Conservation (phyloP, 1,140 invertebrate species). For the Cyphomyrmex costatus region DNA sequence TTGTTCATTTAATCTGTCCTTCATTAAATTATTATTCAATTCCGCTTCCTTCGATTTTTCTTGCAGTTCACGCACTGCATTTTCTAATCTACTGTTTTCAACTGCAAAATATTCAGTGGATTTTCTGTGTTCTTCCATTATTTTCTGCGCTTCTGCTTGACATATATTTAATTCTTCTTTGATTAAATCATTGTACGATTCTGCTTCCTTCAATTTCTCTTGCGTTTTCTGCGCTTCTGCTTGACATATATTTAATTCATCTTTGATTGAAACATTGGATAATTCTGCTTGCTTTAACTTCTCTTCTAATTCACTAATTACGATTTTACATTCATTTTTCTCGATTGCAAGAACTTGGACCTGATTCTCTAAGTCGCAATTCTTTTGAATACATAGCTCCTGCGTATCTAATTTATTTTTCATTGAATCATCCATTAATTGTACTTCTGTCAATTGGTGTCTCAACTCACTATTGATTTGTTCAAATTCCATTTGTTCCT, state of each 20-base stretch:
- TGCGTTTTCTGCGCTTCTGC: too few species aligned
- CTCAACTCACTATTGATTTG: conserved; percentile 44
- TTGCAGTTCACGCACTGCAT: conserved; percentile 21
- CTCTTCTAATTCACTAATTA: background rate
- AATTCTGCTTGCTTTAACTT: conserved; percentile 28
- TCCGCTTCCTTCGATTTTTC: conserved; percentile 17
- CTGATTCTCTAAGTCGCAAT: conserved; percentile 33
- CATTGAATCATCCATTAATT: conserved; percentile 3
- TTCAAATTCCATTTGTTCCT: conserved; percentile 58
- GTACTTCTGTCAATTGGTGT: conserved; percentile 42
- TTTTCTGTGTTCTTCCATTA: conserved; percentile 30
- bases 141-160: conserved; percentile 28
- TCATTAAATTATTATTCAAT: background rate
- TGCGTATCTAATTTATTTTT: conserved; percentile 24
- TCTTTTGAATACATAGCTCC: conserved; percentile 36
- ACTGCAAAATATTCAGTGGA: conserved; percentile 19
- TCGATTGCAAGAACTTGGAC: conserved; percentile 29
- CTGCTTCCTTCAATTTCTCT: conserved; percentile 18
- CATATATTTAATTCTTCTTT: conserved; percentile 22
- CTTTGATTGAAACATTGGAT: background rate
- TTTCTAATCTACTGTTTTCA: conserved; percentile 17
- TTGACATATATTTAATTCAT: background rate
- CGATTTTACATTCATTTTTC: conserved; percentile 42
- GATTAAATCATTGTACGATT: background rate
- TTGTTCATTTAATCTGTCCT: conserved; percentile 34